These are phyloP conservation scores for Symphodus melops DNA, from an alignment of 2,113 vertebrate genomes.

Conservation along the genomic window DNA sequence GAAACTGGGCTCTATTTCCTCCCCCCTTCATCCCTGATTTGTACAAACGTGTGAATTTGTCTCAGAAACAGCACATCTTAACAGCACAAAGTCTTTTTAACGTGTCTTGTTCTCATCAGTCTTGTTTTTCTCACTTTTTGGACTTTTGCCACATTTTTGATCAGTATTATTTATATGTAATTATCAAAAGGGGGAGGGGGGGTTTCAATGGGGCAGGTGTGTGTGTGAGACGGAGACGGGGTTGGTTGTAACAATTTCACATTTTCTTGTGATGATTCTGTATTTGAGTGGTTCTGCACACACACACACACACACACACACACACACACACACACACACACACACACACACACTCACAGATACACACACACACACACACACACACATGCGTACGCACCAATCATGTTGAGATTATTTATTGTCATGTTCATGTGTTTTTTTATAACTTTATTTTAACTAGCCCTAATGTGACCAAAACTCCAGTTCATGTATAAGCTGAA, in stretches of 20 bases:
- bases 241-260: slow-evolving; percentile 39
- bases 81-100: slow-evolving; percentile 74
- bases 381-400: neutral
- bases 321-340: slow-evolving; percentile 33
- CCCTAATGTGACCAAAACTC: slow-evolving; percentile 50
- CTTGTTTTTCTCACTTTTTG: slow-evolving; percentile 57
- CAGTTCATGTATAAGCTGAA: neutral
- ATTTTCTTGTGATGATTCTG: slow-evolving; percentile 51
- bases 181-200: slow-evolving; percentile 52
- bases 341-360: slow-evolving; percentile 33
- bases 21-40: slow-evolving; percentile 36
- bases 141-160: slow-evolving; percentile 65
- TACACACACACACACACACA: slow-evolving; percentile 5
- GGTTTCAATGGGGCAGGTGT: slow-evolving; percentile 25
- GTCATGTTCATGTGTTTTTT: slow-evolving; percentile 14
- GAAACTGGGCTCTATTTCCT: slow-evolving; percentile 29
- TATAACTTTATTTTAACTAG: slow-evolving; percentile 12
- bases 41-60: slow-evolving; percentile 62
- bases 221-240: too few relatives aligned
- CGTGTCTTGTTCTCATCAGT: slow-evolving; percentile 46
- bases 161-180: slow-evolving; percentile 61
- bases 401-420: slow-evolving; percentile 14
- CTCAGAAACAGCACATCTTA: slow-evolving; percentile 73
- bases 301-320: slow-evolving; percentile 35
- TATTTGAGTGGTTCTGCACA: slow-evolving; percentile 60